Percentiles rank a stretch among this genome's conserved stretches.
These are phyloP conservation scores for Polyommatus icarus DNA, from an alignment of 2,888 invertebrate species.

Conservation along the genomic window DNA sequence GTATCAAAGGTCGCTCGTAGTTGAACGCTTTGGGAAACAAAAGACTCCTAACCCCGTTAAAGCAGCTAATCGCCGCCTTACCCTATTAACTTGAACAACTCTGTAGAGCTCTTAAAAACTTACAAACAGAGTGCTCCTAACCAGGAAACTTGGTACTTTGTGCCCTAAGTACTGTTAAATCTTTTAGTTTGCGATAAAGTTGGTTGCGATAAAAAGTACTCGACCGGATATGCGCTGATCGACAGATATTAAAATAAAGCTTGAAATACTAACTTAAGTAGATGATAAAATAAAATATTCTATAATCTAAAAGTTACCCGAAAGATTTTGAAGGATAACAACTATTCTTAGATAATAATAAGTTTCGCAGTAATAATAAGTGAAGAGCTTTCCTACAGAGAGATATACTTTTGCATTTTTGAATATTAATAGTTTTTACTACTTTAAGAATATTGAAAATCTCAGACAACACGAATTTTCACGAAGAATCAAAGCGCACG, in stretches of 20 bases:
- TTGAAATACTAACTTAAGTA: too few species aligned
- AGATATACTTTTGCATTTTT: too few species aligned
- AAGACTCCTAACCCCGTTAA: constrained; percentile 11
- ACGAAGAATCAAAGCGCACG: too few species aligned
- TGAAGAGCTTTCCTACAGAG: too few species aligned
- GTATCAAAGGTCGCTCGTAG: neutral
- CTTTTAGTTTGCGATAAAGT: neutral
- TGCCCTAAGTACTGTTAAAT: neutral
- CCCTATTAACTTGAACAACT: constrained; percentile 12
- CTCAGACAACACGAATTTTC: too few species aligned
- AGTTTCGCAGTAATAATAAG: too few species aligned
- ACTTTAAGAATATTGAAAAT: too few species aligned
- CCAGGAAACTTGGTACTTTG: neutral
- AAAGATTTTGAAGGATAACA: too few species aligned
- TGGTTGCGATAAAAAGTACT: neutral
- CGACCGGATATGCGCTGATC: neutral
- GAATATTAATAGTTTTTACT: too few species aligned
- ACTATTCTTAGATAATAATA: too few species aligned
- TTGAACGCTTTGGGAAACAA: neutral
- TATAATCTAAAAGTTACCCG: too few species aligned
- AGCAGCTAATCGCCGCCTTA: constrained; percentile 17
- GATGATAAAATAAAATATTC: too few species aligned
- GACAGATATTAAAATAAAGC: neutral
- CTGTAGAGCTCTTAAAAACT: constrained; percentile 23
- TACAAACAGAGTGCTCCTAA: constrained; percentile 7